These are phyloP conservation scores for Vimba vimba DNA, from an alignment of 2,113 vertebrate species.

Conservation along the genomic window DNA sequence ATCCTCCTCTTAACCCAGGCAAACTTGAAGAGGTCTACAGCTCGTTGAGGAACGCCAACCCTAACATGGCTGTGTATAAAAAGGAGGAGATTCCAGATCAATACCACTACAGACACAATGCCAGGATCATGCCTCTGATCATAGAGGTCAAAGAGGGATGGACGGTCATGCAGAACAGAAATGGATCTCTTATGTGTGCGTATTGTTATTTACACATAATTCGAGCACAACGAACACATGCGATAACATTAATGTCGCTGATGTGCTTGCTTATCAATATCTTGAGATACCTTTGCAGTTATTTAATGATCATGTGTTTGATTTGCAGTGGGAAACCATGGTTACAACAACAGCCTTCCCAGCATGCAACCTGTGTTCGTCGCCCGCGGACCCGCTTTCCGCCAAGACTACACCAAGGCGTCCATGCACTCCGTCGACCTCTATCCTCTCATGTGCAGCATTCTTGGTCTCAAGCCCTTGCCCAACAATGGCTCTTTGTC, in stretches of 20 bases:
- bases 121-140: conserved; percentile 85
- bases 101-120: conserved; percentile 85
- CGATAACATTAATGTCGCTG: not conserved
- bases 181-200: conserved; percentile 78
- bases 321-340: conserved; percentile 87
- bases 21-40: conserved; percentile 84
- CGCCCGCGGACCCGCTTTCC: conserved; percentile 88
- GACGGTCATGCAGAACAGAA: conserved; percentile 85
- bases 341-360: conserved; percentile 85
- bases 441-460: conserved; percentile 89
- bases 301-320: conserved; percentile 3
- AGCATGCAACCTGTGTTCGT: conserved; percentile 92
- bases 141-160: conserved; percentile 87
- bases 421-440: conserved; percentile 85
- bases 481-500: conserved; percentile 88
- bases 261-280: not conserved
- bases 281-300: not conserved
- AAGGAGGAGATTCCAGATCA: conserved; percentile 84
- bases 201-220: conserved; percentile 58
- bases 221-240: too few species aligned
- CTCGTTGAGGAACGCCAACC: conserved; percentile 79
- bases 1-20: conserved; percentile 69
- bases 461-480: conserved; percentile 78
- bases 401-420: conserved; percentile 77
- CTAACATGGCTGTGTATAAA: conserved; percentile 86